Base-by-base conservation (phyloP, 2,113 vertebrate species). In the Nansenia antarctica region DNA sequence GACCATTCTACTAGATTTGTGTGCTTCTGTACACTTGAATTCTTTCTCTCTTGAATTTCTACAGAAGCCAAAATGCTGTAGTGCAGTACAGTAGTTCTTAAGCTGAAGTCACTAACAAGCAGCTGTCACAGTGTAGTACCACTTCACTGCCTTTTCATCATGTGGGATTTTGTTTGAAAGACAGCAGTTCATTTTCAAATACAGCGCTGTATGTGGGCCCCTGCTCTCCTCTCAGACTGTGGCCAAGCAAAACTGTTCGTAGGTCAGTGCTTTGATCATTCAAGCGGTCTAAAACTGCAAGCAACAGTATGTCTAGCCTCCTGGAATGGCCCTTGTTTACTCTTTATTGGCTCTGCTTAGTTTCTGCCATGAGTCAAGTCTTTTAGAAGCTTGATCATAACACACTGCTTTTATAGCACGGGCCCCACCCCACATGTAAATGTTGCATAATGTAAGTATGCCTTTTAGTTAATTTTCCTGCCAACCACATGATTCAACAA, bases 51-150 rank as follows among this genome's bases (percentile, higher is more conserved):
- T 26, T 18, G 27, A 27, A 58, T 60, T 55, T 31, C 77, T 49
- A n/a, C 29, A 58, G 29, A 14, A 58, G 29, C 55, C 55, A 12
- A 42, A n/a, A 47, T 18, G 42, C 42, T n/a, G 42, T 18, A n/a
- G 42, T n/a, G n/a, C 39, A 7, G 5, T 31, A 15, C 24, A 15
- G 55, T 58, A 82, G 84, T 86, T 82, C 80, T 86, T 86, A 74
- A 83, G 73, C 83, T 80, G 78, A 80, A 86, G 85, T 83, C 79
- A 70, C 88, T 88, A 88, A 88, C 86, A 89, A 88, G 88, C 45
- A 68, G 22, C 85, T 82, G 83, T 87, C 85, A 86, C 81, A 77
- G 73, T 70, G 73, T 74, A 72, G 86, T 79, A 80, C 86, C 86
- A 88, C 86, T 83, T 81, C 65, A 61, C 77, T 83, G 85, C 84